These are phyloP conservation scores for Thymelicus lineola DNA, from an alignment of 2,888 invertebrate species.

Conservation along the genomic window DNA sequence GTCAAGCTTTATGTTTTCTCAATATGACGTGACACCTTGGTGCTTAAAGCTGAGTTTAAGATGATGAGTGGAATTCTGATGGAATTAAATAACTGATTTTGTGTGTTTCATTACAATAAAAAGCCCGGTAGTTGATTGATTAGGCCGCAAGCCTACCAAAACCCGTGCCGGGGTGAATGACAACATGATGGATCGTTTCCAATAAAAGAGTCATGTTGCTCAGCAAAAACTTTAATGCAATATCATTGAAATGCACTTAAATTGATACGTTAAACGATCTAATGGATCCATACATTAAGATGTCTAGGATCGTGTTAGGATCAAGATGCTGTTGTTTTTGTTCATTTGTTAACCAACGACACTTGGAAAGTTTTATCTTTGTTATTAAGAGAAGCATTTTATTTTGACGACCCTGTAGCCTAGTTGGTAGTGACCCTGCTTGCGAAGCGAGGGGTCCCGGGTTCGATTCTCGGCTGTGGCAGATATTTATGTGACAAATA, in stretches of 20 bases:
- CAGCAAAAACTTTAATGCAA: constrained; percentile 15
- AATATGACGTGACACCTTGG: too few relatives aligned
- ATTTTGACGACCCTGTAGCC: too few relatives aligned
- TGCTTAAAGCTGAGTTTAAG: background rate
- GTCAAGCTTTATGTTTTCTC: too few relatives aligned
- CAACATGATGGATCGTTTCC: constrained; percentile 17
- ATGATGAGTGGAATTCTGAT: background rate
- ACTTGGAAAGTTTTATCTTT: too few relatives aligned
- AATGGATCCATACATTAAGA: constrained; percentile 26
- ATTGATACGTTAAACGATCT: constrained; percentile 28
- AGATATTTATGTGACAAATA: too few relatives aligned
- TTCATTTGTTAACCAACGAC: background rate
- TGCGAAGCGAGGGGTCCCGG: too few relatives aligned
- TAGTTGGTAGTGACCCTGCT: too few relatives aligned
- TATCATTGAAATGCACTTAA: background rate
- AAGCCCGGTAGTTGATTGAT: constrained; percentile 3
- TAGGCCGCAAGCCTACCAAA: background rate
- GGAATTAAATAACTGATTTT: background rate
- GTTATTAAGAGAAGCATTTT: too few relatives aligned
- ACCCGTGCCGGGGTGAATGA: constrained; percentile 11
- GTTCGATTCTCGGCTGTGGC: too few relatives aligned
- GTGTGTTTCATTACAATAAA: too few relatives aligned
- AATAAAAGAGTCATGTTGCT: constrained; percentile 6
- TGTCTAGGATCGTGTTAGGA: constrained; percentile 18
- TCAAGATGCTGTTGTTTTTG: constrained; percentile 14